A percentile compares a stretch with the other conserved stretches of the same genome.
phyloP scores from a whole-genome alignment of 2,888 invertebrate species.

The Amphipyra tragopoginis region DNA sequence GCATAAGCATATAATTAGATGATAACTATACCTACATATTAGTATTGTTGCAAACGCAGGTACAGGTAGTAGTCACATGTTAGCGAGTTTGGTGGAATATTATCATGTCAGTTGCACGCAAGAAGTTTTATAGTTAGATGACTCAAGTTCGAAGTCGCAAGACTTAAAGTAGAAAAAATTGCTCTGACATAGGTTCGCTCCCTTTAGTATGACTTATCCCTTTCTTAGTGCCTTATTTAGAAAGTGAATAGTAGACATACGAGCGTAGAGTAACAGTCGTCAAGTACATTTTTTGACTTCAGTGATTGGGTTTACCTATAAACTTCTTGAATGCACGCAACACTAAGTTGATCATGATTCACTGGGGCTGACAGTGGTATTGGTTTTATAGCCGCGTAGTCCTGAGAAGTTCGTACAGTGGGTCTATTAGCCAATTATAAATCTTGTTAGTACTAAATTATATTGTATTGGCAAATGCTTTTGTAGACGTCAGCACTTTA shows the following conservation, averaged over 20 bases:
- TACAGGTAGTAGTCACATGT: slow-evolving; percentile 61
- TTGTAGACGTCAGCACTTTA: slow-evolving; percentile 66
- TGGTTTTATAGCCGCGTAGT: slow-evolving; percentile 63
- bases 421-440: slow-evolving; percentile 75
- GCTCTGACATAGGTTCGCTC: slow-evolving; percentile 22
- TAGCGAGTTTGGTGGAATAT: slow-evolving; percentile 59
- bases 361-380: slow-evolving; percentile 57
- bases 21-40: slow-evolving; percentile 63
- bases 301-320: slow-evolving; percentile 25
- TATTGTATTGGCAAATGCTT: slow-evolving; percentile 75
- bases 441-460: slow-evolving; percentile 71
- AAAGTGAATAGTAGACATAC: slow-evolving; percentile 19
- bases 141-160: slow-evolving; percentile 9
- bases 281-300: slow-evolving; percentile 1
- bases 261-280: slow-evolving; percentile 17
- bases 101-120: slow-evolving; percentile 14
- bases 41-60: slow-evolving; percentile 69
- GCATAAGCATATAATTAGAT: slow-evolving; percentile 72
- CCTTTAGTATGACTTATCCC: slow-evolving; percentile 11
- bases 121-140: slow-evolving; percentile 12
- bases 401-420: slow-evolving; percentile 72
- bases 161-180: neutral
- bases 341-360: slow-evolving; percentile 58
- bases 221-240: slow-evolving; percentile 33
- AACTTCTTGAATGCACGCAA: slow-evolving; percentile 64